Percentiles rank a stretch among this genome's conserved stretches.
These are phyloP conservation scores for Biston stratarius DNA, from an alignment of 2,888 invertebrate species.

Conservation along the genomic window DNA sequence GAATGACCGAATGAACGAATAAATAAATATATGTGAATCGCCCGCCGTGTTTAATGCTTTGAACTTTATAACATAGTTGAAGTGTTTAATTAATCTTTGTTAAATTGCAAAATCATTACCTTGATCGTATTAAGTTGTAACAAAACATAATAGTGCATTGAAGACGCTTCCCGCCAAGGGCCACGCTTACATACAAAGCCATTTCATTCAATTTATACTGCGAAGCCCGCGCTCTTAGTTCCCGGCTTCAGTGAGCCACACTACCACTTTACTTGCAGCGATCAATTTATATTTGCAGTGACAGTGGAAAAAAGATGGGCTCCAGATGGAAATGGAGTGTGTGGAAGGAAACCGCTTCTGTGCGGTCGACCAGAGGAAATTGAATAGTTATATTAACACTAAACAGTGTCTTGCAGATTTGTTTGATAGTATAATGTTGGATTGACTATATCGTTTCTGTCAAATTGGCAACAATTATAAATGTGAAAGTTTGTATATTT, in stretches of 20 bases:
- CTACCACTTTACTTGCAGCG: slow-evolving; percentile 8
- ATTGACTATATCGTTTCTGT: no score
- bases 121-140: no score
- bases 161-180: neutral
- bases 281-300: slow-evolving; percentile 32
- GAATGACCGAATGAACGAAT: no score
- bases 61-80: no score
- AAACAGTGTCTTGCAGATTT: neutral
- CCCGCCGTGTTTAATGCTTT: no score
- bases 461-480: no score
- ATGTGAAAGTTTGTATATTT: no score
- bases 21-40: no score
- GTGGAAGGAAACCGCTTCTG: slow-evolving; percentile 1
- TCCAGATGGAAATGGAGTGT: slow-evolving; percentile 2
- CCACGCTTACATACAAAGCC: neutral
- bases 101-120: no score
- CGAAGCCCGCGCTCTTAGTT: slow-evolving; percentile 3
- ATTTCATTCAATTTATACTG: slow-evolving; percentile 14
- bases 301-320: slow-evolving; percentile 4
- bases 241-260: slow-evolving; percentile 8
- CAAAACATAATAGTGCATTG: neutral
- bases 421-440: no score
- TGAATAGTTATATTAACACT: neutral
- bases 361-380: neutral
- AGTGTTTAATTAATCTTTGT: no score